These are phyloP conservation scores for Candoia aspera DNA, from an alignment of 2,113 vertebrate species.

Conservation along the genomic window DNA sequence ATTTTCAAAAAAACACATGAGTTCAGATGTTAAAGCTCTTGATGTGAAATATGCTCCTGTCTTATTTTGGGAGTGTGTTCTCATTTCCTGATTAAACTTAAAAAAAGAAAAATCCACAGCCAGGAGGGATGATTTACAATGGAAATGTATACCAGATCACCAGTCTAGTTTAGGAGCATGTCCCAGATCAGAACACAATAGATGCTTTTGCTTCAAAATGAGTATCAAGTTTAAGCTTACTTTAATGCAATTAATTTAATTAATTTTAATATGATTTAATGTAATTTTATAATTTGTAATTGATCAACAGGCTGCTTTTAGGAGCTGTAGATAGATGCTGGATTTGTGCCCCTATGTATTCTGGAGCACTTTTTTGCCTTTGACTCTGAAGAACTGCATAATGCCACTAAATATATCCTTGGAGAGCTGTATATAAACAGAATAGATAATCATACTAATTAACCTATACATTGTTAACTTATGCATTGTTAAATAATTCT, in stretches of 20 bases:
- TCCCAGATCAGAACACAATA: not conserved
- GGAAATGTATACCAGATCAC: not conserved
- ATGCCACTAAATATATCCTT: too few species aligned
- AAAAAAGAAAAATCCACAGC: not conserved
- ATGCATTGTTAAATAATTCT: not conserved
- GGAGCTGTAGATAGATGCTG: too few species aligned
- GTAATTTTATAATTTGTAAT: too few species aligned
- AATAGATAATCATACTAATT: not conserved
- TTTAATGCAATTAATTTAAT: not conserved
- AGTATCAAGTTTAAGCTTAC: not conserved
- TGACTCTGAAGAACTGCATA: too few species aligned
- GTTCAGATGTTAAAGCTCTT: not conserved
- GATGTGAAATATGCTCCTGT: not conserved
- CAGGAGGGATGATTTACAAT: not conserved
- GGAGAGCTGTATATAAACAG: not conserved
- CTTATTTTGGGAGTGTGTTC: not conserved
- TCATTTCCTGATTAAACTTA: not conserved
- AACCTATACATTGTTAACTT: too few species aligned
- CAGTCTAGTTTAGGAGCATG: not conserved
- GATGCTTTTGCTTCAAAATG: not conserved
- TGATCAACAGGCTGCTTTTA: too few species aligned
- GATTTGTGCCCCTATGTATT: too few species aligned
- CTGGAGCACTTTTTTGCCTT: too few species aligned
- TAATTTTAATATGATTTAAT: not conserved
- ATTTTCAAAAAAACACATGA: not conserved